Conservation (phyloP, 2,797 vertebrate genomes). For the Vultur gryphus region DNA sequence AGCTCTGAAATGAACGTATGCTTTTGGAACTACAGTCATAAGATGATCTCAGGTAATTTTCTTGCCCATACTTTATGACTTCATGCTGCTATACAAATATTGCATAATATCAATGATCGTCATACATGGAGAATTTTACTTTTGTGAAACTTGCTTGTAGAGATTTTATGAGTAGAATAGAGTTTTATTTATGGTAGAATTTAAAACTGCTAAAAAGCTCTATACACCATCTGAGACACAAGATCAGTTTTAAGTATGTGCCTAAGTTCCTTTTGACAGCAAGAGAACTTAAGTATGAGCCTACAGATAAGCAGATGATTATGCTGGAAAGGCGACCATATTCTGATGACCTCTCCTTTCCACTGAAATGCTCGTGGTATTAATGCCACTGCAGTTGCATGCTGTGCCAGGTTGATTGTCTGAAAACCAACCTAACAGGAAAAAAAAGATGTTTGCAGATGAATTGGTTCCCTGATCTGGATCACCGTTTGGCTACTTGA, state of each 20-base stretch:
- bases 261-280: not conserved
- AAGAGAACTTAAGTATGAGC: not conserved
- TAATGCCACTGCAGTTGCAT: not conserved
- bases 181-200: not conserved
- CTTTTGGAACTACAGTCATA: not conserved
- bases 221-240: not conserved
- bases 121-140: not conserved
- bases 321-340: not conserved
- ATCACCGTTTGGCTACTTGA: not conserved
- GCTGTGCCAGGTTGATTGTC: not conserved
- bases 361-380: not conserved
- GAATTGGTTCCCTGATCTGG: not conserved
- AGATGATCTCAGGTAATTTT: not conserved
- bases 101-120: not conserved
- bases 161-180: not conserved
- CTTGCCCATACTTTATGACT: not conserved
- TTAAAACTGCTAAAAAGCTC: not conserved
- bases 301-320: not conserved
- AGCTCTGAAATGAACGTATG: not conserved
- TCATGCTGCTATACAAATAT: not conserved
- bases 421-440: not conserved
- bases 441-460: not conserved
- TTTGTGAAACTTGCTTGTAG: not conserved
- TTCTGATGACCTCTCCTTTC: not conserved
- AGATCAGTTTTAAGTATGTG: not conserved